Evolutionary conservation across 2,113 vertebrate species (phyloP), one percentile per base, ranked within the genome.

Genomic region (Acinonyx jubatus): DNA sequence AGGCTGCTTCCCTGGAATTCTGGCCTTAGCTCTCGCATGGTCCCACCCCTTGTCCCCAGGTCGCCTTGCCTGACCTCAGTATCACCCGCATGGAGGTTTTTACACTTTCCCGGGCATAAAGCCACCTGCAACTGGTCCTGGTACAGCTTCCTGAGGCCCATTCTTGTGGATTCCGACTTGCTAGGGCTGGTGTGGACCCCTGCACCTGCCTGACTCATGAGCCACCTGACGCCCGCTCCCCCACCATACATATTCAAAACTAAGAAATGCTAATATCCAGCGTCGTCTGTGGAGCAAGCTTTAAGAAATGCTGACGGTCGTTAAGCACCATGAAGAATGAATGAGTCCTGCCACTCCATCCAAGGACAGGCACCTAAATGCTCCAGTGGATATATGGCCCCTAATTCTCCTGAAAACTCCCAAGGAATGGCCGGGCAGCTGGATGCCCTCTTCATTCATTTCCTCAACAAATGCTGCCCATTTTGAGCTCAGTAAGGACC

Each of bases 161-260:
- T 21, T 81, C 12, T n/a, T n/a, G 16, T 25, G 7, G 38, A 3
- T 2, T 23, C 21, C 2, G 38, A 9, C 38, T 71, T 0, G 4
- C 27, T 19, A 69, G 29, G 48, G 45, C 79, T 18, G 29, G 9
- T 5, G 38, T 21, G 48, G 48, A 25, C 65, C 61, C 15, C n/a
- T 61, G 66, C 25, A 27, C 33, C 50, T 61, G 21, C 65, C 38
- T 41, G 41, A 19, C 45, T 15, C 29, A 29, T 7, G 19, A 41
- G 74, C 36, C 36, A n/a, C 23, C 48, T 16, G 33, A 57, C 0
- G 1, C 18, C 18, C 66, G 16, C 31, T 45, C 14, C 1, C 19
- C 3, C 14, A 0, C 61, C 36, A 7, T 7, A n/a, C 13, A 38
- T 25, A 25, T n/a, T 45, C 38, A 68, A 69, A 69, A 45, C 92